Base-by-base conservation (phyloP, 2,888 invertebrate genomes). In the Teinopalpus imperialis region DNA sequence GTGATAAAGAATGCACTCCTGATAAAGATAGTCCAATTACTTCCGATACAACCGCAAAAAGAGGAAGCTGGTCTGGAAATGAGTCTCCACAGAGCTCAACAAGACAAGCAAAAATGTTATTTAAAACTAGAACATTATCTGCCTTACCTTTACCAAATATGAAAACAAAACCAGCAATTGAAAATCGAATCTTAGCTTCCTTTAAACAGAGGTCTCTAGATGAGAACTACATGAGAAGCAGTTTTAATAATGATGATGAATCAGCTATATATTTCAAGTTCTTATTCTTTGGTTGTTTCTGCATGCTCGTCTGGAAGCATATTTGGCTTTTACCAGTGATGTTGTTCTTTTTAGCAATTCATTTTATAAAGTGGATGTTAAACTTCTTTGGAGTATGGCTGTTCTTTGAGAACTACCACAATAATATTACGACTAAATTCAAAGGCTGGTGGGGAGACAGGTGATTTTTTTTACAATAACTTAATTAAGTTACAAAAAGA, bases 261-360 rank as follows among this genome's bases (percentile, higher is more conserved):
- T 93, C 94, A 52, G 92, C 92, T 8, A 85, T 92, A 26, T 96
- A 94, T 64, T 92, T 96, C 62, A 95, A 94, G 63, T 90, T 93
- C 2, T 79, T 97, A 6, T 89, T 97, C 56, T 97, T 96, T 89
- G 94, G 94, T 1, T 96, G 97, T 60, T 81, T 94, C 3, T 91
- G 94, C 40, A 96, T 97, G 83, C 90, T 97, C 18, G 89, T 97
- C 8, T 97, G 97, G 94, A 94, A 95, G 61, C 93, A 97, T 65
- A 91, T 94, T 39, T 96, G 97, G 94, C 81, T 96, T 46, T 78
- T 96, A 53, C 92, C 94, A 3, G 90, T 97, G 13, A 87, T 96
- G 39, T 90, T 94, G 1, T 90, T 97, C 56, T 96, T 97, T 3
- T 85, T 97, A 43, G 88, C 92, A 0, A 93, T 95, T 56, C 94